Evolutionary conservation across 2,113 vertebrate genomes (phyloP), one percentile per base, ranked within the genome.

Genomic region (Eulemur rufifrons): DNA sequence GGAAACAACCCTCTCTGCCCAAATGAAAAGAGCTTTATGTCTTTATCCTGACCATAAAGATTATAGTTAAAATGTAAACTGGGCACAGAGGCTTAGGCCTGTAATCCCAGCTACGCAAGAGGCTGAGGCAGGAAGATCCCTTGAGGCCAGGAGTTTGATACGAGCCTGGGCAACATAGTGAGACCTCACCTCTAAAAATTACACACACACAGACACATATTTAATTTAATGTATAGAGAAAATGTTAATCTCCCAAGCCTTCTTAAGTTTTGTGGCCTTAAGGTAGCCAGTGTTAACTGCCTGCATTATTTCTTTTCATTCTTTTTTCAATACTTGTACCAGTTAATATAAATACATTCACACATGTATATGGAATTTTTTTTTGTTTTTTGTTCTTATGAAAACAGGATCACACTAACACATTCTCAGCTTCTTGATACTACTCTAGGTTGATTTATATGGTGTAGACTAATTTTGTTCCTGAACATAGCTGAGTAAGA

Each of bases 1-100:
- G 92, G 42, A 68, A 61, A 29, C 23, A 5, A 50, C 34, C 52
- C 74, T n/a, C n/a, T 93, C 42, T 10, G 34, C 78, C 23, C 17
- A 85, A 47, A 78, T 89, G 37, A 84, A 84, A 80, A 80, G 45
- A 52, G 21, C 32, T 81, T 42, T 89, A 10, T 81, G 42, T 15
- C 18, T 29, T 96, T 87, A 76, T 96, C 83, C 52, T 92, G 54
- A 80, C 20, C 34, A 68, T 80, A 71, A 89, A 68, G 56, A 85
- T 92, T 69, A 54, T 37, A 86, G 27, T 86, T 86, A 45, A 76
- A 95, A 82, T 89, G 17, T 45, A 68, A 80, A 45, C 69, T 27
- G 25, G 3, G 25, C 59, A 61, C 23, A 5, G 25, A 63, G 54
- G 54, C 20, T 21, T 63, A 25, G 10, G 27, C 4, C 4, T 63